Base-by-base conservation (phyloP, 2,113 vertebrate species). In the Microcebus lehilahytsara region DNA sequence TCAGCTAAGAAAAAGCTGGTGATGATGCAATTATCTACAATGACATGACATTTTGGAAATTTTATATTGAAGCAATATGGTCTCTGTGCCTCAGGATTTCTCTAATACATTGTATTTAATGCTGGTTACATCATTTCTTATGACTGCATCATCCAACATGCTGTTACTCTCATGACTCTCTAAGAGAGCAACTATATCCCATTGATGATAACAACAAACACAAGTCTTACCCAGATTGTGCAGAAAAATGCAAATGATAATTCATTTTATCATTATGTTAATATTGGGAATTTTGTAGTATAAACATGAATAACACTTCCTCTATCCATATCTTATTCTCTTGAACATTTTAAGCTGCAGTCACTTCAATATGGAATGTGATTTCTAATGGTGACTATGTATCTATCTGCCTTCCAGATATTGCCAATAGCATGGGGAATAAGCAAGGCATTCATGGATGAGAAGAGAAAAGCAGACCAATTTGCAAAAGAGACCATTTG, bases 391-490 rank as follows among this genome's bases (percentile, higher is more conserved):
- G 40, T 78, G 23, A 51, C 22, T 25, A 13, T 2, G 34, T 37
- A 7, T 95, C 12, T 37, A 7, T 95, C 16, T 91, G 22, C 37
- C 49, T 96, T 91, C 53, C 37, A 14, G 5, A 22, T 51, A 25
- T 22, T 0, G 4, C 10, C 11, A 72, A 2, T n/a, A 60, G 22
- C 16, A 81, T 17, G 1, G 6, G 42, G 9, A 60, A 72, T 8
- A 40, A 51, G 22, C 12, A 51, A 37, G 9, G 7, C 3, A 2
- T 13, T 9, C 4, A 62, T 6, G 3, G 0, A 0, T 51, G 1
- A 11, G 86, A 84, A 0, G 1, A 53, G 49, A 85, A 77, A 20
- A 46, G 9, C 19, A 58, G 17, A 40, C 14, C 9, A 9, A 5
- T 23, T 91, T 89, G 32, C 9, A 40, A 71, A 64, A 78, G 20